Base-by-base conservation (phyloP, 2,888 invertebrate genomes). In the Drosophila picticornis region DNA sequence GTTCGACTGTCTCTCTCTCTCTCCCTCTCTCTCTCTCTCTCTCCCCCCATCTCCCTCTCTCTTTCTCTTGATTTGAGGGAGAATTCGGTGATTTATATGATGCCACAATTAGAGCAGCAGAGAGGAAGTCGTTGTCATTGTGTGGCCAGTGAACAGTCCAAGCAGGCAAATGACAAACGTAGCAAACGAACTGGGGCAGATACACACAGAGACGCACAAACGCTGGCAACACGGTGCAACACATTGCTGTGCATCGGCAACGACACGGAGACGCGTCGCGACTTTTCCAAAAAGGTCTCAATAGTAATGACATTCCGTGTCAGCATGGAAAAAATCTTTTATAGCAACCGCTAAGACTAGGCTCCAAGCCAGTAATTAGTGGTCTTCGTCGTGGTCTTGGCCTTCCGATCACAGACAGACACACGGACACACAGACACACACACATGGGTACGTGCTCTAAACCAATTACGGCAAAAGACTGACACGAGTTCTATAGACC, bases 301-400 rank as follows among this genome's bases (percentile, higher is more conserved):
- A 36, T 59, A 70, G 52, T 83, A 84, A 85, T 88, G 82, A 77
- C 75, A 80, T 80, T 74, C 68, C 72, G 77, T 81, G 87, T 72
- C 72, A 59, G 75, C 63, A 29, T 72, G 74, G 71, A 66, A 63
- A 72, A 72, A 75, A 78, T 66, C 70, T 75, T 78, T 78, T 78
- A 77, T 77, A 53, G 67, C 75, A 38, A 68, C 38, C 69, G 72
- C 82, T 72, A 68, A 77, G 72, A 84, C 57, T 77, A 65, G 50
- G 64, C 60, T 59, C 62, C 67, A 57, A 80, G 76, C 75, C 78
- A 76, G 81, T 75, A 83, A 84, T 84, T 84, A 84, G 73, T 67
- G 69, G 75, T 68, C 56, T 43, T 46, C 59, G 52, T 63, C 52
- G 57, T 57, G 60, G 61, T 67, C 51, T 43, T 48, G 36, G 32